Evolutionary conservation across 2,797 vertebrate species (phyloP).

Genomic region (Neostethus bicornis): DNA sequence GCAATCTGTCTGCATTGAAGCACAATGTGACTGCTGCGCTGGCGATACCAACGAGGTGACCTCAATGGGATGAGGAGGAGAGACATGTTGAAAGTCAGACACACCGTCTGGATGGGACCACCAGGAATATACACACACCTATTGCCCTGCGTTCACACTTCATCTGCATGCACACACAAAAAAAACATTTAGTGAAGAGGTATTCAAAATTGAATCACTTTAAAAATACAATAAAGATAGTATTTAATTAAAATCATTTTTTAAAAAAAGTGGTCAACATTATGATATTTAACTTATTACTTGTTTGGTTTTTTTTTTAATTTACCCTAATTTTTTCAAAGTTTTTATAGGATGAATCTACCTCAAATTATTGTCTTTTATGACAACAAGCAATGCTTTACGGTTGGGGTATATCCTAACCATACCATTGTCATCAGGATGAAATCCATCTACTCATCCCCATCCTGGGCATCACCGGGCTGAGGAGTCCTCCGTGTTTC

Average conservation of each 20-base stretch:
- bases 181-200: conserved; percentile 1
- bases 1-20: conserved; percentile 84
- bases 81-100: conserved; percentile 77
- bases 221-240: no score
- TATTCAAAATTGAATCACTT: no score
- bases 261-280: no score
- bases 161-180: conserved; percentile 42
- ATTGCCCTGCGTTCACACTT: conserved; percentile 22
- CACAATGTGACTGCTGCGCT: conserved; percentile 85
- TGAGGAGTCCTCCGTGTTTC: no score
- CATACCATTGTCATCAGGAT: no score
- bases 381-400: not conserved
- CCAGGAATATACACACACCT: conserved; percentile 54
- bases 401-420: not conserved
- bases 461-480: no score
- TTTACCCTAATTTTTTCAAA: no score
- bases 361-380: not conserved
- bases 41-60: conserved; percentile 83
- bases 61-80: conserved; percentile 73
- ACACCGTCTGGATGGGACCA: conserved; percentile 73
- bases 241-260: no score
- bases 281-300: no score
- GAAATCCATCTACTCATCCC: no score
- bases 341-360: no score
- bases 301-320: no score